Evolutionary conservation across 2,888 invertebrate genomes (phyloP).

Genomic region (Catotricha subobsoleta): DNA sequence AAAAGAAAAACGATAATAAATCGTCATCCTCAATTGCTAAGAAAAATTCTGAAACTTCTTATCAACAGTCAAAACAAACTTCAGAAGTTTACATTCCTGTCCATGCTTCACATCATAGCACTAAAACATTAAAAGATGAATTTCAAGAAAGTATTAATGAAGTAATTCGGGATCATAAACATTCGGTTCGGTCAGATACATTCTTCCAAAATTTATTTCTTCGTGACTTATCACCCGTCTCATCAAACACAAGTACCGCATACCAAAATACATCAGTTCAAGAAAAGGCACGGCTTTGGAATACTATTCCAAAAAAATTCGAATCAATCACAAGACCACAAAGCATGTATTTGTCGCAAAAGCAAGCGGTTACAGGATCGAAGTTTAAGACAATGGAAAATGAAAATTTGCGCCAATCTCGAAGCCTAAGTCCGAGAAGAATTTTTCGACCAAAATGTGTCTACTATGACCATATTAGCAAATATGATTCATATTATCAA

Average conservation of each 20-base stretch:
- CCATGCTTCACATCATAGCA: neutral
- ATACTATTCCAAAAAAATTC: constrained; percentile 31
- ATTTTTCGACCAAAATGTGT: constrained; percentile 8
- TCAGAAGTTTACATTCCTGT: neutral
- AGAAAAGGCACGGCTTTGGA: constrained; percentile 51
- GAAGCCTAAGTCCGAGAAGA: constrained; percentile 24
- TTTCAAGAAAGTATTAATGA: neutral
- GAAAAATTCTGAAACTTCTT: no score
- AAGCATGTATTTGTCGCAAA: constrained; percentile 46
- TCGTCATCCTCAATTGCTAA: neutral
- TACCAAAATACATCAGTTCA: constrained; percentile 40
- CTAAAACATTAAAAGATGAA: neutral
- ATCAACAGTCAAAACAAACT: neutral
- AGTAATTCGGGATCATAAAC: neutral
- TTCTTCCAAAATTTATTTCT: constrained; percentile 57
- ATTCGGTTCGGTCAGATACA: constrained; percentile 29
- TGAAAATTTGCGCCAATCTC: constrained; percentile 30
- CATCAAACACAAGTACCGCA: constrained; percentile 18
- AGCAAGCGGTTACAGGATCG: constrained; percentile 52
- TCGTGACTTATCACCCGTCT: constrained; percentile 30
- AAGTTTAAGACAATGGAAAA: constrained; percentile 40
- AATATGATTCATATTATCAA: constrained; percentile 12
- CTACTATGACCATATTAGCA: constrained; percentile 12
- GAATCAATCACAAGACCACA: constrained; percentile 39
- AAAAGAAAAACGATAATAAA: constrained; percentile 14